Percentiles rank a stretch among this genome's conserved stretches.
Conservation (phyloP, 2,797 vertebrate genomes). For the Florisuga fusca region DNA sequence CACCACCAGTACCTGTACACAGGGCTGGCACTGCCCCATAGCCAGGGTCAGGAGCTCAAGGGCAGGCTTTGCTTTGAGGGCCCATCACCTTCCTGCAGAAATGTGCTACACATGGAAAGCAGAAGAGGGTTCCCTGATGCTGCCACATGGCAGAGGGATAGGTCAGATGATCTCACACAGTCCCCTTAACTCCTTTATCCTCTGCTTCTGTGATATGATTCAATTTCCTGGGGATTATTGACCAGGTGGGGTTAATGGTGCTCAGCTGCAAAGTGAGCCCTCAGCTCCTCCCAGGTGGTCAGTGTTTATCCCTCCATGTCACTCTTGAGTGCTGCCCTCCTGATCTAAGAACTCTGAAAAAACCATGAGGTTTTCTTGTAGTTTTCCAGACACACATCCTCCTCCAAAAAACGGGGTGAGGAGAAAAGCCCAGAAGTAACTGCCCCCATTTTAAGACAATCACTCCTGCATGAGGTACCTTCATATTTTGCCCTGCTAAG, state of each 20-base stretch:
- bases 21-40: not conserved
- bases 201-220: not conserved
- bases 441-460: not conserved
- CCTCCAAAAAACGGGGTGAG: not conserved
- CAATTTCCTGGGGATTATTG: constrained; percentile 19
- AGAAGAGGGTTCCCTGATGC: not conserved
- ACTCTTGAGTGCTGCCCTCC: not conserved
- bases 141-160: not conserved
- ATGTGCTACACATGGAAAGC: not conserved
- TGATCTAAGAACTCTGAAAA: not conserved
- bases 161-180: not conserved
- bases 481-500: not conserved
- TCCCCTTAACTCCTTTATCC: not conserved
- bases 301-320: not conserved
- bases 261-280: constrained; percentile 13
- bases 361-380: not conserved
- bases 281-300: not conserved
- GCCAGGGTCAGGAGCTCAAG: accelerated
- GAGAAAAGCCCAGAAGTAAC: not conserved
- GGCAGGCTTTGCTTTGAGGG: not conserved
- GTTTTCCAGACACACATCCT: not conserved
- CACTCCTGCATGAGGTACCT: not conserved
- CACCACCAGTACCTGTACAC: accelerated
- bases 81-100: not conserved
- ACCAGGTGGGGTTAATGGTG: not conserved